Evolutionary conservation across 2,113 vertebrate species (phyloP).

Genomic region (Bufo bufo): DNA sequence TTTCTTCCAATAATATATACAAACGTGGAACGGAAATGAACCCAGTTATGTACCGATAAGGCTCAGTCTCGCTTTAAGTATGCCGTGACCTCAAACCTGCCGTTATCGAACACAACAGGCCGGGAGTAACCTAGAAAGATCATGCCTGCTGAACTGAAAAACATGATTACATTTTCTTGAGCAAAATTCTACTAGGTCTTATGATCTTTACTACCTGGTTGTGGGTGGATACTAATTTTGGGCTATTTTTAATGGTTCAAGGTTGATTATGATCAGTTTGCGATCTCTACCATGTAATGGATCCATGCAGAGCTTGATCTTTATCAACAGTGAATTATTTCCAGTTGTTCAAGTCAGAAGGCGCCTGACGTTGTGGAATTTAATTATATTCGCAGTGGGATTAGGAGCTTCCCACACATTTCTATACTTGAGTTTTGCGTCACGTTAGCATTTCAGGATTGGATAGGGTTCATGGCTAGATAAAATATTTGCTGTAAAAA

Average conservation of each 20-base stretch:
- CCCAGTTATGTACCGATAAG: neutral
- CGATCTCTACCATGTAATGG: neutral
- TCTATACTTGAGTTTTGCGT: neutral
- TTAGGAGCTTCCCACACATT: neutral
- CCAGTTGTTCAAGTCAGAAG: too few relatives aligned
- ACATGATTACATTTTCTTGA: neutral
- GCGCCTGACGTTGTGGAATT: neutral
- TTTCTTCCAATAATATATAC: neutral
- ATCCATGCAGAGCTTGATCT: neutral
- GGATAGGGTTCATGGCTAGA: too few relatives aligned
- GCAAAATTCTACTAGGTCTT: neutral
- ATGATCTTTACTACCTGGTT: neutral
- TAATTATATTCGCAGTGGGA: neutral
- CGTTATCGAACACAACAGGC: neutral
- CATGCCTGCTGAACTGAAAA: neutral
- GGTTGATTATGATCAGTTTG: neutral
- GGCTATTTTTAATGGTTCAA: neutral
- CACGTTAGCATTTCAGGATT: too few relatives aligned
- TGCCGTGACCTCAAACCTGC: neutral
- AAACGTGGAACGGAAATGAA: neutral
- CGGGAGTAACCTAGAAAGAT: constrained; percentile 14
- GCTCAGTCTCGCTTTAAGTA: neutral
- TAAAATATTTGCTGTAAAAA: neutral
- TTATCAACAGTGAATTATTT: neutral
- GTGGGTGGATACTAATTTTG: neutral